These are phyloP conservation scores for Drosophila pegasa DNA, from an alignment of 2,888 invertebrate genomes.

Conservation along the genomic window DNA sequence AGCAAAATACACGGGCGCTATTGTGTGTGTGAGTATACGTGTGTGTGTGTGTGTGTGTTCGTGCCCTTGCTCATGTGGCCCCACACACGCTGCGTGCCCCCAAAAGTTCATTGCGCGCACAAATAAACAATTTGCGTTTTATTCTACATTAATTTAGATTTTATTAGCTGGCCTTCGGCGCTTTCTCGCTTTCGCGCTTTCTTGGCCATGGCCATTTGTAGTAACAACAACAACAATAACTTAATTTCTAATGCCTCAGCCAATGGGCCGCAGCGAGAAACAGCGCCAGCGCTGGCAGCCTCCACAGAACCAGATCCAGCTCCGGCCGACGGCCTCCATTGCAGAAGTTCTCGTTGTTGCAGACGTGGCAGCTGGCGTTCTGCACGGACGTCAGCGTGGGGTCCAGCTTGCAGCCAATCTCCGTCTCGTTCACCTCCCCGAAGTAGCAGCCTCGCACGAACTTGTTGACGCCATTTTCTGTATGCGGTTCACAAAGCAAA, in stretches of 20 bases:
- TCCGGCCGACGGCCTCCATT: slow-evolving; percentile 54
- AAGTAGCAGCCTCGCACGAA: slow-evolving; percentile 79
- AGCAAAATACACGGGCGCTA: slow-evolving; percentile 19
- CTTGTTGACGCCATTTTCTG: slow-evolving; percentile 74
- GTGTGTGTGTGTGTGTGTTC: neutral
- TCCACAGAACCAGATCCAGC: slow-evolving; percentile 26
- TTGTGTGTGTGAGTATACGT: slow-evolving; percentile 3
- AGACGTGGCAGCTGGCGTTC: slow-evolving; percentile 75
- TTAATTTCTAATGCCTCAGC: slow-evolving; percentile 27
- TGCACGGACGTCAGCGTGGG: slow-evolving; percentile 66
- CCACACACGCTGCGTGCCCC: slow-evolving; percentile 22
- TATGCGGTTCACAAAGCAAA: slow-evolving; percentile 28
- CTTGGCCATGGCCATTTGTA: slow-evolving; percentile 52
- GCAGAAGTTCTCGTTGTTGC: slow-evolving; percentile 75
- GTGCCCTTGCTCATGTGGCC: slow-evolving; percentile 41
- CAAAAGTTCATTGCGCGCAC: slow-evolving; percentile 60
- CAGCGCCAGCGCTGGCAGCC: slow-evolving; percentile 27
- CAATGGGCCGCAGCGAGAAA: slow-evolving; percentile 18
- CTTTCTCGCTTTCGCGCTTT: slow-evolving; percentile 23
- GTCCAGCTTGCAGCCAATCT: slow-evolving; percentile 75
- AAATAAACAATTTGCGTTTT: slow-evolving; percentile 65
- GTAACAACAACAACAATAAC: slow-evolving; percentile 20
- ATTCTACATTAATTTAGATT: slow-evolving; percentile 65
- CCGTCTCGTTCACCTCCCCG: slow-evolving; percentile 78
- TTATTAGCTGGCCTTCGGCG: slow-evolving; percentile 59